Conservation (phyloP, 2,113 vertebrate genomes). For the Pristiophorus japonicus region DNA sequence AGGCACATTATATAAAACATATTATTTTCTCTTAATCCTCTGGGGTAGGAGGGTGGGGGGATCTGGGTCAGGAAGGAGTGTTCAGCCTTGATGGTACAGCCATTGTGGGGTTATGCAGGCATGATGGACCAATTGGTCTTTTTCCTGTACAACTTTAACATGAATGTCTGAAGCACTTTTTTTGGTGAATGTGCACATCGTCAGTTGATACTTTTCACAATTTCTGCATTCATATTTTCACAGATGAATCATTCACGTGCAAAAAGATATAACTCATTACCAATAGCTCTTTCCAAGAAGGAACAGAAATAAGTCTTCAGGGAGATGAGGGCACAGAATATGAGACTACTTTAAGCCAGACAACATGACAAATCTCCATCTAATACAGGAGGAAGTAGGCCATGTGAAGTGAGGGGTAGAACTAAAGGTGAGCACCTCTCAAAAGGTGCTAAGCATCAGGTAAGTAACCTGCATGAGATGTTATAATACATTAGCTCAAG, state of each 20-base stretch:
- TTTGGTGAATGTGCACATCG: background rate
- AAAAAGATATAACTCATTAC: background rate
- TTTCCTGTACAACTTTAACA: background rate
- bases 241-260: background rate
- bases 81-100: no score
- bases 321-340: background rate
- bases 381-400: background rate
- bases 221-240: background rate
- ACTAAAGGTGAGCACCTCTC: background rate
- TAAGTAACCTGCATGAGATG: background rate
- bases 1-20: no score
- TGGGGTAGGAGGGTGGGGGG: background rate
- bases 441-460: background rate
- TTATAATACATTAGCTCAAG: background rate
- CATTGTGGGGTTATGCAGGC: no score
- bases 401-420: background rate
- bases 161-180: background rate
- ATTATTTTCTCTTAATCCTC: background rate
- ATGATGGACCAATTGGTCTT: no score
- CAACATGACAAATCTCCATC: background rate
- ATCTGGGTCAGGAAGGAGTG: background rate
- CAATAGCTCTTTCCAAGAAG: background rate
- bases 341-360: background rate
- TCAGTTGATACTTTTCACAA: background rate
- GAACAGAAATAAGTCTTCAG: background rate